phyloP scores from a whole-genome alignment of 2,113 vertebrate species.

The Eublepharis macularius region DNA sequence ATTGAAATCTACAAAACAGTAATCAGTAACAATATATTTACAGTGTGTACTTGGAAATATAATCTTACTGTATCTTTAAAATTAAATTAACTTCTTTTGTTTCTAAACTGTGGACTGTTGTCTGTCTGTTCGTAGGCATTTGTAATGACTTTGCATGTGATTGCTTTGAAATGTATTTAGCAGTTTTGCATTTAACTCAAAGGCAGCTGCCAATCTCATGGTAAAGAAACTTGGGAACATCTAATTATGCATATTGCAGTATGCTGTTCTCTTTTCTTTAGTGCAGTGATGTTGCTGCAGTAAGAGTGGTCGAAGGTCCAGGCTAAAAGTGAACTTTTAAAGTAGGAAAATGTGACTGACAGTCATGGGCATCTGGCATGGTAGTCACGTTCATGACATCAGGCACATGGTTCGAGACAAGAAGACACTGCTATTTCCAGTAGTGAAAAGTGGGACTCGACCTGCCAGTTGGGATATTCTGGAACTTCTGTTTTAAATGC shows the following conservation, averaged over 20 bases:
- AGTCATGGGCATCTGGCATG: slow-evolving; percentile 48
- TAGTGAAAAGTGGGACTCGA: slow-evolving; percentile 54
- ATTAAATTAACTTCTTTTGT: fast-evolving
- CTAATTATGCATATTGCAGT: slow-evolving; percentile 56
- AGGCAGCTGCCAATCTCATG: slow-evolving; percentile 44
- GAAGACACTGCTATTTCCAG: slow-evolving; percentile 53
- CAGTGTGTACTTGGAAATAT: neutral
- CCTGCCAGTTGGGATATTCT: slow-evolving; percentile 55
- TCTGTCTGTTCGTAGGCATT: neutral
- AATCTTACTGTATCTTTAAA: neutral
- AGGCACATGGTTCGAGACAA: slow-evolving; percentile 53
- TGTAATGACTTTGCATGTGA: neutral
- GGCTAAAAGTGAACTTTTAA: slow-evolving; percentile 60
- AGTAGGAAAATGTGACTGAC: slow-evolving; percentile 61
- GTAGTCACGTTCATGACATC: slow-evolving; percentile 52
- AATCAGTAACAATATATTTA: neutral
- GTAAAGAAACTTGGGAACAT: slow-evolving; percentile 17
- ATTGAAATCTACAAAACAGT: slow-evolving; percentile 13
- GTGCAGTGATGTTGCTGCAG: slow-evolving; percentile 46
- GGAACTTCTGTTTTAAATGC: slow-evolving; percentile 60
- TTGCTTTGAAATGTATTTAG: neutral
- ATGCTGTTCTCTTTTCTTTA: slow-evolving; percentile 58
- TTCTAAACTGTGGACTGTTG: neutral
- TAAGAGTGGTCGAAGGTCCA: slow-evolving; percentile 49
- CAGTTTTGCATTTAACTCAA: neutral